Evolutionary conservation across 2,797 vertebrate species (phyloP), one percentile per base, ranked within the genome.

Genomic region (Merluccius polli): DNA sequence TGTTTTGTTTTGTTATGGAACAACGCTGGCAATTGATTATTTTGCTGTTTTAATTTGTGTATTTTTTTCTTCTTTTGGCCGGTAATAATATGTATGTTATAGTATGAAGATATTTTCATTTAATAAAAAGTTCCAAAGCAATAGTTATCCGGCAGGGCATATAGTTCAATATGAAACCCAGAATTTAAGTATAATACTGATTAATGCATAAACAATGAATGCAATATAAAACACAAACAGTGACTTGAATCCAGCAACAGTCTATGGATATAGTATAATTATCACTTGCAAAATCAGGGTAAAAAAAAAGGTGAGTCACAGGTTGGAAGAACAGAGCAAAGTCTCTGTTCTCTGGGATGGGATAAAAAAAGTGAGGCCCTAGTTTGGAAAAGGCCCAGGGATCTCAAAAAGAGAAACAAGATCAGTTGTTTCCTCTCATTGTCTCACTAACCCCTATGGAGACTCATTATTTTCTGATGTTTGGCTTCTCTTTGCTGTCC

Each of bases 391-490:
- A 59, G 24, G 35, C 44, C 35, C 67, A 38, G 52, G 68, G 12
- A 67, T 70, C 41, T 71, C 71, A 72, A 59, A 78, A 38, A 48
- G 33, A 71, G 32, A 71, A 70, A 70, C 15, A 21, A 70, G 68
- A 21, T 31, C 13, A 32, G 32, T 69, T 7, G 29, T 69, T 68
- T 67, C 80, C 30, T 72, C 78, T 72, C 36, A 71, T 68, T 78
- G 79, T 73, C 24, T 79, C 30, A 73, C 73, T 80, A 76, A 77
- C 84, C 78, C 81, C 90, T 87, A 78, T 83, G 74, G 89, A 93
- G 89, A 92, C 87, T 90, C 89, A 93, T 93, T 92, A 92, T 91
- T 90, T 92, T 88, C 70, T 80, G 73, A 86, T 77, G 85, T 81
- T 78, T 83, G 76, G 83, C 79, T 78, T 52, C 21, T 81, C 85